Percentiles rank a stretch among this genome's conserved stretches.
phyloP scores from a whole-genome alignment of 2,113 vertebrate species.

The Bubo bubo region DNA sequence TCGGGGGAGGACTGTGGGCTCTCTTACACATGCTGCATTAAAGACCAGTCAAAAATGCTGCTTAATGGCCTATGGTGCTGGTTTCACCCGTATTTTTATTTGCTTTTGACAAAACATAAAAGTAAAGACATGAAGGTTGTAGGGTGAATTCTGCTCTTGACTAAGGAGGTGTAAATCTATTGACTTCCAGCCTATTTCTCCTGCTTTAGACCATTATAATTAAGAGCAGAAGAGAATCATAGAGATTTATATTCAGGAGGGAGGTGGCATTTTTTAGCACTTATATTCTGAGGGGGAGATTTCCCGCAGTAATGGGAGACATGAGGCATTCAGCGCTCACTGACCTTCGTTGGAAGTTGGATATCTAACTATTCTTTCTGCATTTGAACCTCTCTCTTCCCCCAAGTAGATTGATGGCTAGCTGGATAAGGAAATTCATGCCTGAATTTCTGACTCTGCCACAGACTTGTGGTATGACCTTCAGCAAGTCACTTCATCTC shows the following conservation, averaged over 20 bases:
- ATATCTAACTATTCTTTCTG: not conserved
- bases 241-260: conserved; percentile 49
- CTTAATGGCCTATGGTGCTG: not conserved
- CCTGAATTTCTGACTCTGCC: not conserved
- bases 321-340: not conserved
- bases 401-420: not conserved
- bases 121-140: not conserved
- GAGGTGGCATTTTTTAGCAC: conserved; percentile 15
- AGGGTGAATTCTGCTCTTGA: not conserved
- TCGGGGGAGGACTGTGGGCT: not conserved
- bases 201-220: not conserved
- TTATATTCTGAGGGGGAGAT: conserved; percentile 41
- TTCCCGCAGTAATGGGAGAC: not conserved
- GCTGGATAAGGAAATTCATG: not conserved
- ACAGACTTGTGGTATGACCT: not conserved
- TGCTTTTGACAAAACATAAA: conserved; percentile 15
- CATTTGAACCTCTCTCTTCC: not conserved
- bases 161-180: not conserved
- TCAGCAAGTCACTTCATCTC: not conserved
- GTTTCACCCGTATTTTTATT: not conserved
- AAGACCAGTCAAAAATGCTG: not conserved
- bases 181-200: not conserved
- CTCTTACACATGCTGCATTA: not conserved
- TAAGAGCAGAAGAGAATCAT: not conserved
- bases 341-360: conserved; percentile 27